phyloP scores from a whole-genome alignment of 2,797 vertebrate species.

The Hafferia zeledoni region DNA sequence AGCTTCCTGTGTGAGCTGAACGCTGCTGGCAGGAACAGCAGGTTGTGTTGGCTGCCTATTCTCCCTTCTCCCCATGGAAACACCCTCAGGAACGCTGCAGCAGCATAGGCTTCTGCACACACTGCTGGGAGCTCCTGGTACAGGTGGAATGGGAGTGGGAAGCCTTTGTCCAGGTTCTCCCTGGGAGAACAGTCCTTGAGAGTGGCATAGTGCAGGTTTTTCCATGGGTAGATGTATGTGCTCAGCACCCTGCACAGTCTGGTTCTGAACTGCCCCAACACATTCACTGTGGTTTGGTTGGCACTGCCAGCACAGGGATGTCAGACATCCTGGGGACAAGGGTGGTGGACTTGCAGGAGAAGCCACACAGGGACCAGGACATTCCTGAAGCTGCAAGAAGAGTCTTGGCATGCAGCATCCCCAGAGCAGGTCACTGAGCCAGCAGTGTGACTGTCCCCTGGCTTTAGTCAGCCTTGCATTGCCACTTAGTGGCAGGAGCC shows the following conservation, averaged over 20 bases:
- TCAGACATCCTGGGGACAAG: neutral
- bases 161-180: neutral
- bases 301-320: neutral
- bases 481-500: slow-evolving; percentile 48
- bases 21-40: neutral
- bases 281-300: neutral
- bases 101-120: rapidly evolving
- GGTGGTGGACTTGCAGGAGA: neutral
- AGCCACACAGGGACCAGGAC: neutral
- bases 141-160: neutral
- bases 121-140: neutral
- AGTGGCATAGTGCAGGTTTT: neutral
- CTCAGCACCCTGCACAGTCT: rapidly evolving
- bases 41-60: neutral
- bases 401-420: neutral
- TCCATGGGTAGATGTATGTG: neutral
- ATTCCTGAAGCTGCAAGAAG: neutral
- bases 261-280: neutral
- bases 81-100: neutral
- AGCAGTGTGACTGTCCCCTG: neutral
- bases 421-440: neutral
- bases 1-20: neutral
- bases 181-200: neutral
- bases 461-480: slow-evolving; percentile 28
- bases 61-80: neutral